Evolutionary conservation across 2,797 vertebrate species (phyloP).

Genomic region (Macropus fuliginosus): DNA sequence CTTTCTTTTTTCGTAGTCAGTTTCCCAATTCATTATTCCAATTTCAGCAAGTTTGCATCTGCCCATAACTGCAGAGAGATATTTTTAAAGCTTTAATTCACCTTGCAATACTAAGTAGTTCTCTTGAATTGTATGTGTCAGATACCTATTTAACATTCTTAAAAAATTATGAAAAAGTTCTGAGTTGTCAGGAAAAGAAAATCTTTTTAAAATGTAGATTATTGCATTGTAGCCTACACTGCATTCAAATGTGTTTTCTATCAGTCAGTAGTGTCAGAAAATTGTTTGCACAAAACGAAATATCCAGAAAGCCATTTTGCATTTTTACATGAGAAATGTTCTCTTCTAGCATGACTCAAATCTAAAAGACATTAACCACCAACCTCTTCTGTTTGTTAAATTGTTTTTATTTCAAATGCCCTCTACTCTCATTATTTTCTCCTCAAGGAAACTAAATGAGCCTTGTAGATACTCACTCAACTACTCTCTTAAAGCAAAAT

Average conservation of each 20-base stretch:
- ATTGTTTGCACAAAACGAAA: constrained; percentile 69
- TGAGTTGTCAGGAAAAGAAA: constrained; percentile 66
- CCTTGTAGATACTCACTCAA: background rate
- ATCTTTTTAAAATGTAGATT: constrained; percentile 76
- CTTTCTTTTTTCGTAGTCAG: constrained; percentile 63
- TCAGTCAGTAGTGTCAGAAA: constrained; percentile 70
- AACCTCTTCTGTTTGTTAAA: constrained; percentile 10
- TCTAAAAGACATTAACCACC: constrained; percentile 60
- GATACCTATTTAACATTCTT: constrained; percentile 79
- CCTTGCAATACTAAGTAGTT: constrained; percentile 78
- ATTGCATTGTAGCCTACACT: constrained; percentile 74
- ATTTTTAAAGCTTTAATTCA: constrained; percentile 79
- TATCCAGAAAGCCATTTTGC: constrained; percentile 69
- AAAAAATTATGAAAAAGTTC: constrained; percentile 83
- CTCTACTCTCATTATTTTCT: background rate
- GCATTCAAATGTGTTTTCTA: constrained; percentile 72
- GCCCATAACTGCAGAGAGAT: constrained; percentile 60
- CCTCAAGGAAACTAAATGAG: background rate
- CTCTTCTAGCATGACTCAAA: constrained; percentile 44
- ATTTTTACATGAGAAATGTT: constrained; percentile 59
- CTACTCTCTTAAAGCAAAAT: background rate
- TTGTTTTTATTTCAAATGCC: constrained; percentile 38
- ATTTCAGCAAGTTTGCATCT: constrained; percentile 74
- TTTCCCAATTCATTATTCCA: constrained; percentile 73
- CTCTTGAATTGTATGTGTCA: constrained; percentile 78